Percentiles rank a stretch among this genome's conserved stretches.
Evolutionary conservation across 2,113 vertebrate genomes (phyloP).

Genomic region (Romanogobio albipinnatus): DNA sequence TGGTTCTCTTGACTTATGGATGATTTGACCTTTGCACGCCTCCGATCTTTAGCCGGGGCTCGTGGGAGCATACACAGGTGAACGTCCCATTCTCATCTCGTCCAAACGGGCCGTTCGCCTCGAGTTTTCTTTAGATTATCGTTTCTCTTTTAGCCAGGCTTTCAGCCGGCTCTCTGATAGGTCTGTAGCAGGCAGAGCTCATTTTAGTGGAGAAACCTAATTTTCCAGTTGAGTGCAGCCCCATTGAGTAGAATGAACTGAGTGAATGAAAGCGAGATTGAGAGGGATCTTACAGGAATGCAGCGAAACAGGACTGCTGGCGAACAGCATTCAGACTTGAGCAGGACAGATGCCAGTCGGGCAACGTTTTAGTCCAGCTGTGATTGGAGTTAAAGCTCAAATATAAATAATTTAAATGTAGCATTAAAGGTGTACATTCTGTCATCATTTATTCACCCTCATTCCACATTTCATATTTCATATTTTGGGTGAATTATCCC

Average conservation of each 20-base stretch:
- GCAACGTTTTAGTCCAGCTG: neutral
- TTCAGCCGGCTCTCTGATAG: conserved; percentile 46
- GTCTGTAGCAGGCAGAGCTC: conserved; percentile 47
- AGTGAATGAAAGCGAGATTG: conserved; percentile 50
- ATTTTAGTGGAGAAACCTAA: conserved; percentile 62
- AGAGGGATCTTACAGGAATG: conserved; percentile 38
- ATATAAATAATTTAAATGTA: neutral
- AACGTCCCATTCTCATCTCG: conserved; percentile 51
- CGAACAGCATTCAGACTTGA: neutral
- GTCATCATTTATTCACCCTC: neutral
- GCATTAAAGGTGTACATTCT: neutral
- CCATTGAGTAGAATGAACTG: conserved; percentile 49
- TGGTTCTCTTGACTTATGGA: conserved; percentile 48
- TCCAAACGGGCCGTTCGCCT: conserved; percentile 13
- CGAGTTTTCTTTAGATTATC: conserved; percentile 49
- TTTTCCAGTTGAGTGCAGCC: conserved; percentile 60
- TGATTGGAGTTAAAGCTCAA: conserved; percentile 8
- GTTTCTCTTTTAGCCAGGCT: conserved; percentile 46
- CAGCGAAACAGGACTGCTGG: neutral
- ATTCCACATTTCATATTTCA: neutral
- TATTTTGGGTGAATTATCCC: neutral
- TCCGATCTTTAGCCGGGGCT: conserved; percentile 39
- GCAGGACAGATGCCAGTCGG: neutral
- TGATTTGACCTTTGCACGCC: conserved; percentile 56
- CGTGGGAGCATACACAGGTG: conserved; percentile 33